Evolutionary conservation across 2,797 vertebrate species (phyloP).

Genomic region (Arrhamphus sclerolepis): DNA sequence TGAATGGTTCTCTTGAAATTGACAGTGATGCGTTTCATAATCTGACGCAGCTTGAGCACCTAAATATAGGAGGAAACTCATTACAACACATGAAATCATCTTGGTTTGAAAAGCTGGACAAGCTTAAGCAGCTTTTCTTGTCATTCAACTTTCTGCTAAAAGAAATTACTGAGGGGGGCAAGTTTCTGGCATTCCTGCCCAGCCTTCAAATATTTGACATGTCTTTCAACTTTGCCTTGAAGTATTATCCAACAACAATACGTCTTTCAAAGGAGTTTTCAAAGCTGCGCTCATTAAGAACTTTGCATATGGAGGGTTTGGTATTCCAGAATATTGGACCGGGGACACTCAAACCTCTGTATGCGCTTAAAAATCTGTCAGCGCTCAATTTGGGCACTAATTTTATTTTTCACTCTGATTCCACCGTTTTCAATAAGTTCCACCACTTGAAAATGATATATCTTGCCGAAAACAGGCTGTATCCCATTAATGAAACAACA

Average conservation of each 20-base stretch:
- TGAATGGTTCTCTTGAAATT: slow-evolving; percentile 80
- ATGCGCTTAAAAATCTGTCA: slow-evolving; percentile 81
- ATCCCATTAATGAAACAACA: slow-evolving; percentile 52
- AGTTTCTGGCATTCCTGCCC: slow-evolving; percentile 78
- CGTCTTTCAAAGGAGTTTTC: slow-evolving; percentile 84
- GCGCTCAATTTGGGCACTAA: slow-evolving; percentile 88
- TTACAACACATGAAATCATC: slow-evolving; percentile 68
- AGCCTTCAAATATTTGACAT: slow-evolving; percentile 84
- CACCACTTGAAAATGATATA: slow-evolving; percentile 75
- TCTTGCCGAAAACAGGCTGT: slow-evolving; percentile 85
- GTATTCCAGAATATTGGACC: slow-evolving; percentile 84
- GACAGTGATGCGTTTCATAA: slow-evolving; percentile 81
- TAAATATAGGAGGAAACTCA: slow-evolving; percentile 90
- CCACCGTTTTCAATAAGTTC: slow-evolving; percentile 75
- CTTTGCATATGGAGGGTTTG: slow-evolving; percentile 83
- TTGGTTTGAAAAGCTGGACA: slow-evolving; percentile 84
- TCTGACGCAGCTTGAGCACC: slow-evolving; percentile 73
- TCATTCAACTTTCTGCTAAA: slow-evolving; percentile 85
- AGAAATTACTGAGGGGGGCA: slow-evolving; percentile 75
- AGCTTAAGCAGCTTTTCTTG: slow-evolving; percentile 83
- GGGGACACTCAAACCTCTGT: slow-evolving; percentile 73
- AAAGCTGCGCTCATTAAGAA: slow-evolving; percentile 78
- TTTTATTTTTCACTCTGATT: slow-evolving; percentile 86
- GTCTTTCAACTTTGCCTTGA: slow-evolving; percentile 88
- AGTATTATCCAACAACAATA: slow-evolving; percentile 76